Evolutionary conservation across 1,140 invertebrate species (phyloP), one percentile per base, ranked within the genome.

Genomic region (Yoshiicerus persimilis): DNA sequence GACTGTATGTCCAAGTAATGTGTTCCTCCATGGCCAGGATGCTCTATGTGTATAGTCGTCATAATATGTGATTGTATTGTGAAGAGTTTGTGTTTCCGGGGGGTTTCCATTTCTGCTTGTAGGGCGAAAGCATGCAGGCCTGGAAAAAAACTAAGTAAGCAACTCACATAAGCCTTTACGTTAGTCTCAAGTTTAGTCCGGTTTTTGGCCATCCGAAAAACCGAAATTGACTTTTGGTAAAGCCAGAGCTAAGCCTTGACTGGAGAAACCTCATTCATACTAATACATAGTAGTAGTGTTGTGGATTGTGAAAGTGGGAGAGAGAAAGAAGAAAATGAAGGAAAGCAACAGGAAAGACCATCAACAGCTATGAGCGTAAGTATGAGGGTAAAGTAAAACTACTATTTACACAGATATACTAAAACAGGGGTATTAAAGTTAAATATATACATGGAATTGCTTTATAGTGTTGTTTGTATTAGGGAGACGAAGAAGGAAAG

Each of bases 11-110:
- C 2, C 16, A 20, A 16, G 41, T 47, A 16, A 16, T n/a, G 41
- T 56, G n/a, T 56, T 16, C 20, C n/a, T 56, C 20, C n/a, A n/a
- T 56, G 6, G 47, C 20, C 16, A 20, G 5, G 10, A 66, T 10
- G 13, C 4, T 2, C 23, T 70, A 11, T 70, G 6, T 70, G 20
- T 64, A 64, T 25, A 56, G 47, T 56, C 47, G 47, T 56, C 47
- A 56, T 56, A 56, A 56, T 80, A 80, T 38, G 34, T 80, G 75
- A 80, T 80, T 80, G 75, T 80, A 34, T 36, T 38, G 75, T 36
- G 75, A 80, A 80, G 75, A 80, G 75, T 34, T 80, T 80, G 75
- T 80, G 75, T 80, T 80, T 80, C 75, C 75, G 75, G 75, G 75
- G 75, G 75, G 75, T 80, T 80, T 80, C 75, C 32, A 80, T 80